Evolutionary conservation across 2,888 invertebrate genomes (phyloP), one percentile per base, ranked within the genome.

Genomic region (Nephrocerus scutellatus): DNA sequence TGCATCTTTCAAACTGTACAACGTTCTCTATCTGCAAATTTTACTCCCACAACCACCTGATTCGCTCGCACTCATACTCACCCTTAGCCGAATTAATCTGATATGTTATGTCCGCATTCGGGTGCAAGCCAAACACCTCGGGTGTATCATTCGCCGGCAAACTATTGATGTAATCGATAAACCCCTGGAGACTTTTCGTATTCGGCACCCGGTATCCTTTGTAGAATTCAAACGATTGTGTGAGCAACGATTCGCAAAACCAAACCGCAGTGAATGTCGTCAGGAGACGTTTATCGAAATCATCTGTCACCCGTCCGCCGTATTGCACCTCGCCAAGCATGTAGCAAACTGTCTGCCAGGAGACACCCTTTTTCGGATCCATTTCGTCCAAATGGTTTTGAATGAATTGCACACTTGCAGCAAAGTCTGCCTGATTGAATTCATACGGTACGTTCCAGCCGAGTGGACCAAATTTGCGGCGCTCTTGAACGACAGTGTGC

Each of bases 381-480:
- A 95, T 87, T 62, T 95, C 95, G 61, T 96, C 96, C 41, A 96
- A 72, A 70, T 96, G 95, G 65, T 95, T 95, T 66, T 95, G 95
- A 42, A 96, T 77, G 63, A 96, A 96, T 66, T 93, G 93, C 2
- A 95, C 87, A 44, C 93, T 87, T 3, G 95, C 91, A 3, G 89
- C 87, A 60, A 93, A 93, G 66, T 96, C 96, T 0, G 95, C 88
- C 71, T 95, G 93, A 70, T 69, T 69, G 64, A 96, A 96, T 68
- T 96, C 95, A 57, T 96, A 96, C 0, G 93, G 91, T 48, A 95
- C 76, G 62, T 96, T 96, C 96, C 96, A 96, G 7, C 95, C 95
- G 10, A 96, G 75, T 0, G 95, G 91, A 0, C 96, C 95, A 62
- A 93, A 96, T 70, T 96, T 96, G 48, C 95, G 74, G 47, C 95